Evolutionary conservation across 2,113 vertebrate species (phyloP), one percentile per base, ranked within the genome.

Genomic region (Glaucomys volans): DNA sequence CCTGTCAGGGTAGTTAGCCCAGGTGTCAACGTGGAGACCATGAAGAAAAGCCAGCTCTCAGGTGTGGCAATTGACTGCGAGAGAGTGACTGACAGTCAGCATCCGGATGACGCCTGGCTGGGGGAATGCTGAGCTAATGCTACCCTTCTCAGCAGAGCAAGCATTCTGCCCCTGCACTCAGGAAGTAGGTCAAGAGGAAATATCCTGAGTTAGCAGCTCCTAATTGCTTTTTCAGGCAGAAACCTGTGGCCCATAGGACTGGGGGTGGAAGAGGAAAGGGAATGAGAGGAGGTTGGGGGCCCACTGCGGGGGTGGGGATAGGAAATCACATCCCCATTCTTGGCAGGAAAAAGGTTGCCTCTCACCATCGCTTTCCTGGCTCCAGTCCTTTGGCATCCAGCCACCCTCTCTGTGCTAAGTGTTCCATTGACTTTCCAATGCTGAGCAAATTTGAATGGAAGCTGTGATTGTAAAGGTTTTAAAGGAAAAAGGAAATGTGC

Each of bases 181-280:
- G 94, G 96, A 98, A 98, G 95, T 98, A 95, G 97, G 98, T 98
- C 98, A 98, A 91, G 95, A 98, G 97, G 96, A 98, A 97, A 95
- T 80, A 95, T 91, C 94, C 97, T 94, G 97, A 83, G 97, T 95
- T 95, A 97, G 91, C 93, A 92, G 80, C 97, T 97, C 97, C 97
- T 98, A 96, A 98, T 98, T 97, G 96, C 97, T 97, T 99, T 98
- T 97, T 98, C 93, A 18, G 97, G 84, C 95, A 89, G 92, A 95
- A 96, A 87, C 96, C 80, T 52, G 26, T 72, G 87, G 89, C 83
- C 35, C 83, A 59, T 81, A 93, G 96, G 96, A 97, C 86, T 74
- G 94, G 86, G 96, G 80, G 47, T 77, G 82, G 72, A 67, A 81
- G 47, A 82, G 69, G 71, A 83, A 47, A 26, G 32, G 80, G 72